phyloP scores from a whole-genome alignment of 2,797 vertebrate genomes.

The Novumbra hubbsi region DNA sequence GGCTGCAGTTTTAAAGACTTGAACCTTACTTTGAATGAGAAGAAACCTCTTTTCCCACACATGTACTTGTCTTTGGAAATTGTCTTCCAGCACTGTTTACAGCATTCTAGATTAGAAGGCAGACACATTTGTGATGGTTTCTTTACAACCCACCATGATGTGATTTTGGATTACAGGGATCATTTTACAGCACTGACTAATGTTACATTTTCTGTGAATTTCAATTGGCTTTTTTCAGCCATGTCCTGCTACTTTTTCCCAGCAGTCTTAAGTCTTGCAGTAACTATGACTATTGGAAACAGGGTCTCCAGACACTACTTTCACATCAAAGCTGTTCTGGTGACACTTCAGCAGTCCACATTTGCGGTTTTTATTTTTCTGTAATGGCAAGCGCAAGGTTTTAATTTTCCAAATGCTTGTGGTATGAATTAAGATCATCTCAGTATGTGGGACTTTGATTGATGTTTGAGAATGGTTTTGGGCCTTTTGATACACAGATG shows the following conservation, averaged over 20 bases:
- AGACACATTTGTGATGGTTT: conserved; percentile 27
- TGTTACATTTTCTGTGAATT: conserved; percentile 43
- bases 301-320: conserved; percentile 60
- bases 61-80: not conserved
- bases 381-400: conserved; percentile 70
- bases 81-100: not conserved
- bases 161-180: conserved; percentile 22
- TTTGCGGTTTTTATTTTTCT: conserved; percentile 63
- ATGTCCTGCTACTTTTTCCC: conserved; percentile 27
- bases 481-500: conserved; percentile 68
- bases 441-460: conserved; percentile 74
- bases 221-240: conserved; percentile 41
- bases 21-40: not conserved
- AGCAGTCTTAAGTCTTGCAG: conserved; percentile 19
- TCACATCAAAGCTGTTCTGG: conserved; percentile 68
- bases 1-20: conserved; percentile 38
- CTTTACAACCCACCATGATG: conserved; percentile 18
- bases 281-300: conserved; percentile 54
- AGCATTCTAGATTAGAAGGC: conserved; percentile 5
- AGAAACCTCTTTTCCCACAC: too few species aligned
- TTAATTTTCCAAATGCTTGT: conserved; percentile 78
- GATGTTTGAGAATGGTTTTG: conserved; percentile 73
- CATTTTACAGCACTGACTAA: conserved; percentile 44
- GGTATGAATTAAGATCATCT: conserved; percentile 76
- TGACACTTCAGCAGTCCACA: conserved; percentile 66